phyloP scores from a whole-genome alignment of 2,888 invertebrate species.

The Furcula furcula region DNA sequence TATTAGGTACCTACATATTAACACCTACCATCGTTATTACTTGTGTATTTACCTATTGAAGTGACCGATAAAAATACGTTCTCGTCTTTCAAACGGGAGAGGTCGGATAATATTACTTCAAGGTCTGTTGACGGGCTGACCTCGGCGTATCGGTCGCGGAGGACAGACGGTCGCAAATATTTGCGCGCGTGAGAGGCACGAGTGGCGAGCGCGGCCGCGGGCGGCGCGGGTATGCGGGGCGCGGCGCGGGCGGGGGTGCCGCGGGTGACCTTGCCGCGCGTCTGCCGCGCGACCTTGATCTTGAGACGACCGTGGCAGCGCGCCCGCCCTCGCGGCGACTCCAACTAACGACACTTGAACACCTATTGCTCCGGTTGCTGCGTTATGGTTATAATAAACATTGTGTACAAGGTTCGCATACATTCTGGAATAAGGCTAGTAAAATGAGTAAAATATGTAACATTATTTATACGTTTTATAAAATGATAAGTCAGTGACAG shows the following conservation, averaged over 20 bases:
- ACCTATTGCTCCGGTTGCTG: constrained; percentile 54
- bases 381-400: too few species aligned
- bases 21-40: not conserved
- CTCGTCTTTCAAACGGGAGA: constrained; percentile 67
- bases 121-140: constrained; percentile 76
- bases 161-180: constrained; percentile 80
- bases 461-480: too few species aligned
- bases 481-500: too few species aligned
- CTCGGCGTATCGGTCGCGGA: constrained; percentile 81
- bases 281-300: constrained; percentile 78
- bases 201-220: constrained; percentile 34
- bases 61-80: constrained; percentile 58
- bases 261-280: constrained; percentile 73
- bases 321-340: constrained; percentile 36
- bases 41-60: constrained; percentile 24
- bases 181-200: constrained; percentile 65
- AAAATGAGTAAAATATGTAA: too few species aligned
- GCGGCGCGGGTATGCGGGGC: constrained; percentile 24
- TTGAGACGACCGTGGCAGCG: constrained; percentile 76
- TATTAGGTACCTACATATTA: too few species aligned
- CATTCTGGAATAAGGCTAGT: too few species aligned
- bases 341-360: constrained; percentile 39
- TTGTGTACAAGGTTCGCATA: too few species aligned
- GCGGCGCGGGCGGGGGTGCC: constrained; percentile 33
- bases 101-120: constrained; percentile 76